phyloP scores from a whole-genome alignment of 2,797 vertebrate genomes.

The Cuculus canorus region DNA sequence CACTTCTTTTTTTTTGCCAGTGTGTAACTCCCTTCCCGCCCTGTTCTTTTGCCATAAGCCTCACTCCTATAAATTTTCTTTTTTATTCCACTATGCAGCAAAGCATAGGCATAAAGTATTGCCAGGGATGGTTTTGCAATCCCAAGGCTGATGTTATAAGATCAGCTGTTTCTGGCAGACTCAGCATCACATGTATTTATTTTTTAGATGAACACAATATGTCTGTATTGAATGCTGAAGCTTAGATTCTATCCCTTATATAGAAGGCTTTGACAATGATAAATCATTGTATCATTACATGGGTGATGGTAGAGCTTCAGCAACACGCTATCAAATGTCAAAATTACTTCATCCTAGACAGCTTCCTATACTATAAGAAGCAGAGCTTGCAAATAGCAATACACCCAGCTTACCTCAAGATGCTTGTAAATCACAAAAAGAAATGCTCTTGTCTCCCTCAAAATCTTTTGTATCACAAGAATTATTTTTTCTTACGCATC shows the following conservation, averaged over 20 bases:
- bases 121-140: neutral
- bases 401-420: neutral
- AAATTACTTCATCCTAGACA: neutral
- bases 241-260: neutral
- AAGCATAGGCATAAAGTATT: neutral
- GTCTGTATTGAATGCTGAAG: neutral
- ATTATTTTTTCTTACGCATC: neutral
- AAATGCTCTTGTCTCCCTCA: neutral
- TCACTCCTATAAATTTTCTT: neutral
- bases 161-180: constrained; percentile 14
- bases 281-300: constrained; percentile 19
- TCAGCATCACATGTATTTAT: neutral
- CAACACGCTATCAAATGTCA: neutral
- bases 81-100: neutral
- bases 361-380: neutral
- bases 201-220: neutral
- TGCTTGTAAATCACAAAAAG: neutral
- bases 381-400: neutral
- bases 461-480: neutral
- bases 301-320: neutral
- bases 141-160: neutral
- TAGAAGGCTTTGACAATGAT: neutral
- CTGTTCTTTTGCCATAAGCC: neutral
- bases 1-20: neutral
- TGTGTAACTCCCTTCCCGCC: neutral